Evolutionary conservation across 1,140 invertebrate genomes (phyloP), one percentile per base, ranked within the genome.

Genomic region (Pachyrhynchus sulphureomaculatus): DNA sequence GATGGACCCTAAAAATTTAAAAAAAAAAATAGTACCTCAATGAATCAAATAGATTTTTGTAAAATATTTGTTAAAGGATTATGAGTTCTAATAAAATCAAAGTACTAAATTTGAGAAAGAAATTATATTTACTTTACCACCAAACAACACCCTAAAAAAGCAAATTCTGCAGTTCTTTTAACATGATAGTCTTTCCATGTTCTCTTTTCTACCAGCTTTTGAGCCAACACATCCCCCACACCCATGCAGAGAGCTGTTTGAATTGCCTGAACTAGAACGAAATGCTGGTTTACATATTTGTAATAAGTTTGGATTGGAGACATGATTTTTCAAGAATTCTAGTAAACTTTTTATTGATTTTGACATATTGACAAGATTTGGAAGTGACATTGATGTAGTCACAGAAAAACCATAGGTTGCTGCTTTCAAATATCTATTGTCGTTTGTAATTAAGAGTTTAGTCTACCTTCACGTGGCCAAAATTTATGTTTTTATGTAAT

Each of bases 211-310:
- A 82, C 71, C 13, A 78, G 33, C 15, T 69, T 75, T 71, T 82
- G 81, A 4, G 78, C 76, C 66, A 80, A 78, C 17, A 79, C 17
- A 69, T 82, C 80, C 17, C 81, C 80, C 20, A 75, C 72, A 24
- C 73, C 76, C 80, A 82, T 81, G 55, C 82, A 65, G 5, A 76
- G 33, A 26, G 77, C 78, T 9, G 78, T 78, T 75, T 82, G 80
- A 17, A 80, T 58, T 9, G 77, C 73, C 73, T 81, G 79, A 6
- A 78, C 68, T 49, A 79, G 65, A 53, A 77, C 74, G 0, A 78
- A 78, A 42, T 74, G 68, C 42, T 71, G 69, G 5, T 52, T 65
- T 24, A 80, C 68, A 20, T 72, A 32, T 55, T 72, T 70, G 66
- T 78, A 69, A 67, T 80, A 81, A 4, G 74, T 47, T 32, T 33